A percentile compares a stretch with the other conserved stretches of the same genome.
Conservation (phyloP, 1,140 invertebrate genomes). For the Heliconius congener region DNA sequence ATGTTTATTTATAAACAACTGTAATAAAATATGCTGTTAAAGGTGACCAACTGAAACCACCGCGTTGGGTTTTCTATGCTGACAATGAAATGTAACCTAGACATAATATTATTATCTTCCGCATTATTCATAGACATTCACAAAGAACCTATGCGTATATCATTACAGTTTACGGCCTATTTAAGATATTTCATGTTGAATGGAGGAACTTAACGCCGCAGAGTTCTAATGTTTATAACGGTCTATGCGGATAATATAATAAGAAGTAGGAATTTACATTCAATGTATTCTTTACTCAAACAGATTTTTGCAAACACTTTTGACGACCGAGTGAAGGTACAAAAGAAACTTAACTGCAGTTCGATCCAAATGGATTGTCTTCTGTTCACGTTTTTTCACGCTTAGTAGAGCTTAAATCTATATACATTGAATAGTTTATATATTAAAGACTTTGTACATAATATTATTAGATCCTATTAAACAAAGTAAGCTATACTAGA, state of each 20-base stretch:
- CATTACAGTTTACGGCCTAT: background rate
- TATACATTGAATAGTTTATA: background rate
- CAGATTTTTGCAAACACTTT: too few species aligned
- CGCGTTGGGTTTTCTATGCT: background rate
- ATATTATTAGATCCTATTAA: background rate
- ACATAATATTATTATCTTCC: background rate
- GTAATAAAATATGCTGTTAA: background rate
- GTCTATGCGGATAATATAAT: too few species aligned
- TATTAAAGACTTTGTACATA: background rate
- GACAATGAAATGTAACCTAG: constrained; percentile 7
- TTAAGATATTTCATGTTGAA: background rate
- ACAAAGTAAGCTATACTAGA: background rate
- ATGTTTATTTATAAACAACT: constrained; percentile 3
- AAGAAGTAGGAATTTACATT: too few species aligned
- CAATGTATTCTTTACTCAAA: too few species aligned
- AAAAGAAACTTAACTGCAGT: too few species aligned
- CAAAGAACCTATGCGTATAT: background rate
- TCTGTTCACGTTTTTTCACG: too few species aligned
- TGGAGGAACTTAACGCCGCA: background rate
- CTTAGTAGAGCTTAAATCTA: background rate
- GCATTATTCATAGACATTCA: background rate
- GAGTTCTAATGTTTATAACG: too few species aligned
- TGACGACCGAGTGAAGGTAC: too few species aligned
- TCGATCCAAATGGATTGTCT: too few species aligned
- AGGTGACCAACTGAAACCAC: constrained; percentile 2